A percentile compares a stretch with the other conserved stretches of the same genome.
These are phyloP conservation scores for Arvicanthis niloticus DNA, from an alignment of 2,113 vertebrate genomes.

Conservation along the genomic window DNA sequence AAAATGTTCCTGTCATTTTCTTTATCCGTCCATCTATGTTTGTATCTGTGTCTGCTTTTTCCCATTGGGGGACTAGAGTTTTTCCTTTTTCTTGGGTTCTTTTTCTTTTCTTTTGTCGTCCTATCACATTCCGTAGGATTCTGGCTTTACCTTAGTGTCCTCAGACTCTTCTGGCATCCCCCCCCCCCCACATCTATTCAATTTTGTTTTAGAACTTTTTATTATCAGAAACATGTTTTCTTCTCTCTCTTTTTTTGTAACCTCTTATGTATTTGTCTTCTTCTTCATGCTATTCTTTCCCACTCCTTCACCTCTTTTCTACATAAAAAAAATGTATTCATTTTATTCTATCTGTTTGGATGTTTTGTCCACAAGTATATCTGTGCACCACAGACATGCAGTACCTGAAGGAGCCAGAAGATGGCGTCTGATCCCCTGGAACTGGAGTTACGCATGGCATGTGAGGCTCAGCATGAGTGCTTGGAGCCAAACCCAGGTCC, in stretches of 20 bases:
- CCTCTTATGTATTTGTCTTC: neutral
- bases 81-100: neutral
- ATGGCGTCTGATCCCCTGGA: neutral
- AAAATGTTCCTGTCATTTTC: neutral
- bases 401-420: neutral
- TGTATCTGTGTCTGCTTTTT: neutral
- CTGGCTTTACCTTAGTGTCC: neutral
- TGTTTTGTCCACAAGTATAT: neutral
- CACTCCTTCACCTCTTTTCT: neutral
- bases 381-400: neutral
- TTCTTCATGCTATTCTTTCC: neutral
- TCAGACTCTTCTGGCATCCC: neutral
- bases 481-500: neutral
- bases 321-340: neutral
- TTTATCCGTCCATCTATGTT: neutral
- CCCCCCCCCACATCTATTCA: neutral
- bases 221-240: neutral
- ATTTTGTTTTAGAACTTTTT: neutral
- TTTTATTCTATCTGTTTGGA: neutral
- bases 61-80: neutral
- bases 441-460: neutral
- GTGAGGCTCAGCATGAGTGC: neutral
- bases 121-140: neutral
- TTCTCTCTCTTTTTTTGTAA: neutral
- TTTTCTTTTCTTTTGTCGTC: neutral